Base-by-base conservation (phyloP, 2,113 vertebrate genomes). In the Pachycephala philippinensis region DNA sequence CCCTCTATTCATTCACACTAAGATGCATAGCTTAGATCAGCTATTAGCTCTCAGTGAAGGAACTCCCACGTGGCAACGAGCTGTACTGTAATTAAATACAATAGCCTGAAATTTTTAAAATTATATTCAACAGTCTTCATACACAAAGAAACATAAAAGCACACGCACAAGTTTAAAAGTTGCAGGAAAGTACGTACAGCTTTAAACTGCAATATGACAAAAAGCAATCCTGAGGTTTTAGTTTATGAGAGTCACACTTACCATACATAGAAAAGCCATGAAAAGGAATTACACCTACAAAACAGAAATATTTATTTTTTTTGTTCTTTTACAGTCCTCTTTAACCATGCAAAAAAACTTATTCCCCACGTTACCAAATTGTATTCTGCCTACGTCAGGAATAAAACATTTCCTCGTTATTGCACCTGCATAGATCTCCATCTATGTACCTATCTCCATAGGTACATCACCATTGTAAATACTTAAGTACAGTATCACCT, bases 221-320 rank as follows among this genome's bases (percentile, higher is more conserved):
- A 77, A 79, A 89, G 37, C 50, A 89, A 57, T 72, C 21, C 72
- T 16, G 28, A 94, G 35, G 28, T 83, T 49, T 69, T 77, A 60
- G 45, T 66, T 69, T 75, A 13, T 45, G 39, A 90, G 54, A 93
- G 59, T 39, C 44, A 86, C 66, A 99, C 99, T 98, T 97, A 99
- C 99, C 99, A 83, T 99, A 99, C 99, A 99, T 99, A 71, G 99
- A 99, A 97, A 99, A 99, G 61, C 99, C 99, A 44, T 99, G 99
- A 84, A 99, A 99, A 61, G 99, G 99, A 84, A 99, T 99, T 7
- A 99, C 99, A 97, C 99, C 99, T 99, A 97, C 39, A 97, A 97
- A 96, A 97, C 24, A 97, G 86, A 97, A 84, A 88, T 7, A 22
- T 30, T 56, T 65, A 13, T 71, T 33, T 86, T 61, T 61, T 92